Evolutionary conservation across 2,797 vertebrate species (phyloP), one percentile per base, ranked within the genome.

Genomic region (Vultur gryphus): DNA sequence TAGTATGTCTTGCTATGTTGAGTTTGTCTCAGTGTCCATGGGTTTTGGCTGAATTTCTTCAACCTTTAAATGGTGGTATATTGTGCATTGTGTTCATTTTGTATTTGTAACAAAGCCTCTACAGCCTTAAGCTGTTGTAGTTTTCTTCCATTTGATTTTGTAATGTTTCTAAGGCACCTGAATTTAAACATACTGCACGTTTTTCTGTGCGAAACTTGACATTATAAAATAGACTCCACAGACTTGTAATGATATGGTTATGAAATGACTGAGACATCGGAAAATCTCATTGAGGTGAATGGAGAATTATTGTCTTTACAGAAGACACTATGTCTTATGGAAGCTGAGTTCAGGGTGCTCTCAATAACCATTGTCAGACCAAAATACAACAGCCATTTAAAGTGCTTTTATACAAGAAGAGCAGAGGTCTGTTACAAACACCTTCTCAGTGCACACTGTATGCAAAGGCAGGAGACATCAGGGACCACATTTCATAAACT

Each of bases 21-120:
- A 37, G 7, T 51, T 80, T 87, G 12, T 39, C 13, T 66, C 25
- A 37, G 24, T 28, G 41, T 77, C 70, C 72, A 71, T 15, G 69
- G 44, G 25, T 54, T 79, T 89, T 57, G 59, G 48, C 19, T 81
- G 89, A 59, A 65, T 24, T 75, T 62, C 21, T 93, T 91, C 75
- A 46, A 10, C 20, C 20, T 75, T 80, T 81, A 87, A 92, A 54
- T 29, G 33, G 31, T 48, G 31, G 5, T 58, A 25, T 16, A 41
- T 35, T 0, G 0, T 13, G 15, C 10, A 13, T 12, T 1, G 1
- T 33, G 26, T 41, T 61, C 6, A 33, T 66, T 76, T 44, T 55
- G 18, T 48, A 28, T 35, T 87, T 35, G 24, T 76, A 81, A 55
- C 25, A 35, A 61, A 55, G 29, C 44, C 58, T 88, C 29, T 23